Evolutionary conservation across 2,888 invertebrate genomes (phyloP).

Genomic region (Agriopis leucophaearia): DNA sequence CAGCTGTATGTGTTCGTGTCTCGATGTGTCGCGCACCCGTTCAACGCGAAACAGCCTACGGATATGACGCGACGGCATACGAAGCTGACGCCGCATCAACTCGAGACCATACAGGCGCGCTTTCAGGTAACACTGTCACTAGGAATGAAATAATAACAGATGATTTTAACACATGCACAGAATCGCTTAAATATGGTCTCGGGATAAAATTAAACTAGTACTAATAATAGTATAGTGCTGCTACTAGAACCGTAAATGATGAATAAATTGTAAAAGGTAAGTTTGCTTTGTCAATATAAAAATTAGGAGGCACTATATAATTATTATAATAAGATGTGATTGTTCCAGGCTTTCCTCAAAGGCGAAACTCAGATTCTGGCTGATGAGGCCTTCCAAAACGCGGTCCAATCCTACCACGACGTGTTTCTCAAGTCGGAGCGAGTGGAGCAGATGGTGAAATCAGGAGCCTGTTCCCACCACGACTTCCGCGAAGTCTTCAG

Average conservation of each 20-base stretch:
- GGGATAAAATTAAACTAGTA: no score
- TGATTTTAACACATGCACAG: neutral
- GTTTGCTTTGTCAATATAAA: neutral
- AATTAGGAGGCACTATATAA: neutral
- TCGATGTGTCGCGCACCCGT: constrained; percentile 98
- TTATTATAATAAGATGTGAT: neutral
- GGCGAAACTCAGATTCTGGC: constrained; percentile 99
- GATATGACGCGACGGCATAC: constrained; percentile 98
- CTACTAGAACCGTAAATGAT: no score
- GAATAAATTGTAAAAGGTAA: neutral
- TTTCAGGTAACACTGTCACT: constrained; percentile 90
- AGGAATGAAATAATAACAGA: neutral
- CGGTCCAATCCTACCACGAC: constrained; percentile 97
- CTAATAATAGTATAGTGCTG: no score
- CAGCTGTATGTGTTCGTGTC: constrained; percentile 99
- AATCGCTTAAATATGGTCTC: no score
- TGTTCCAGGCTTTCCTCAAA: constrained; percentile 93
- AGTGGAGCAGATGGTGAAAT: constrained; percentile 98
- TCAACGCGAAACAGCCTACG: constrained; percentile 99
- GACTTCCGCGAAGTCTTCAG: constrained; percentile 98
- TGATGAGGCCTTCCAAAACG: constrained; percentile 99
- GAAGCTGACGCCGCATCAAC: constrained; percentile 98
- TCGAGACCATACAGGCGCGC: constrained; percentile 96
- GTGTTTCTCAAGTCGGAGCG: constrained; percentile 99
- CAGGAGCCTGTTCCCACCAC: constrained; percentile 99